Evolutionary conservation across 1,140 invertebrate species (phyloP).

Genomic region (Heliconius melpomene): DNA sequence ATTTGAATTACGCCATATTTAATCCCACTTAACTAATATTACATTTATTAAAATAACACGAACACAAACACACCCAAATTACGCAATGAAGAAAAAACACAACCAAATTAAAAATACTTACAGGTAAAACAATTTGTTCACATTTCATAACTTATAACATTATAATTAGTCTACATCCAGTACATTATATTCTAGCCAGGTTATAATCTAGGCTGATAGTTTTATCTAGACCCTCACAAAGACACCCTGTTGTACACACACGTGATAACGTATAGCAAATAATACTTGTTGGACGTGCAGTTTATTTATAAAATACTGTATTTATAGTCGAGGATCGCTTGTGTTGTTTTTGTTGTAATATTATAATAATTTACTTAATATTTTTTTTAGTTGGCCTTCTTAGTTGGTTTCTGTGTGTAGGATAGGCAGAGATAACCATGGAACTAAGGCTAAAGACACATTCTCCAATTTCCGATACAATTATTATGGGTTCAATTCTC

Average conservation of each 20-base stretch:
- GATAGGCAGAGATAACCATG: not conserved
- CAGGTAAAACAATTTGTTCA: not conserved
- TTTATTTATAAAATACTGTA: slow-evolving; percentile 72
- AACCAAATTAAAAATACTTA: not conserved
- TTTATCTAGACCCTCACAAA: slow-evolving; percentile 71
- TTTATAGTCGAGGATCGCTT: slow-evolving; percentile 49
- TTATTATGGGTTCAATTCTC: too few relatives aligned
- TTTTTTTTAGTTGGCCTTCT: not conserved
- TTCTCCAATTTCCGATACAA: too few relatives aligned
- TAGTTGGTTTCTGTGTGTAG: not conserved
- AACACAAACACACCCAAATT: too few relatives aligned
- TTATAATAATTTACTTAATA: not conserved
- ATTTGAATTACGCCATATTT: too few relatives aligned
- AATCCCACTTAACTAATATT: too few relatives aligned
- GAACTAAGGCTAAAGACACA: not conserved
- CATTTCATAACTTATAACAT: not conserved
- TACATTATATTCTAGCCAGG: slow-evolving; percentile 37
- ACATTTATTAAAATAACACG: too few relatives aligned
- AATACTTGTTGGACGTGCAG: slow-evolving; percentile 59
- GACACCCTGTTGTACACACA: slow-evolving; percentile 54
- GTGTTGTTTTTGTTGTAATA: not conserved
- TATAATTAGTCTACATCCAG: not conserved
- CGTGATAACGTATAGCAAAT: slow-evolving; percentile 62
- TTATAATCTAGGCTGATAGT: slow-evolving; percentile 45
- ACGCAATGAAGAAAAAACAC: not conserved